Conservation (phyloP, 1,140 invertebrate genomes). For the Apis dorsata region DNA sequence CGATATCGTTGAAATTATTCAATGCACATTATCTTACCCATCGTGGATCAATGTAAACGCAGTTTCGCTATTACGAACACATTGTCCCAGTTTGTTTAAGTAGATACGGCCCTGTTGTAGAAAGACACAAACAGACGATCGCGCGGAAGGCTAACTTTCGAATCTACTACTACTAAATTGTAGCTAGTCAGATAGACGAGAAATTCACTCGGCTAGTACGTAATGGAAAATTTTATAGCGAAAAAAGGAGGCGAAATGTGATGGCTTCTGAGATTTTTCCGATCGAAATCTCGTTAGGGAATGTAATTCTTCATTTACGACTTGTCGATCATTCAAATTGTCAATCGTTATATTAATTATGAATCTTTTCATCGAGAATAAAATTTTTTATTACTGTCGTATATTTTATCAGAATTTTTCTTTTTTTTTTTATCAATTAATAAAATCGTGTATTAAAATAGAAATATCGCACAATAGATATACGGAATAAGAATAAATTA, state of each 20-base stretch:
- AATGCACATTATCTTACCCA: neutral
- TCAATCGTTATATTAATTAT: neutral
- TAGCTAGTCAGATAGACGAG: conserved; percentile 57
- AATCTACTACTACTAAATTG: conserved; percentile 69
- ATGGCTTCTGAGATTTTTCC: neutral
- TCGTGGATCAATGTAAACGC: neutral
- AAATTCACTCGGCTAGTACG: conserved; percentile 71
- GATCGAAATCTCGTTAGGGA: neutral
- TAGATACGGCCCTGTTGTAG: conserved; percentile 64
- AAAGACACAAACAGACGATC: conserved; percentile 66
- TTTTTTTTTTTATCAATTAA: no score
- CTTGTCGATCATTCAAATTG: neutral
- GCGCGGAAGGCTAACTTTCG: conserved; percentile 73
- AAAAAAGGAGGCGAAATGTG: conserved; percentile 49
- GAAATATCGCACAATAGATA: no score
- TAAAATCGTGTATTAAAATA: no score
- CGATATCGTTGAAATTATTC: conserved; percentile 24
- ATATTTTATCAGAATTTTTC: neutral
- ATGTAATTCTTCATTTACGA: neutral
- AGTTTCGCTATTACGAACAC: conserved; percentile 22
- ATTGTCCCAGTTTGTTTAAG: conserved; percentile 33
- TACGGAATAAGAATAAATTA: no score
- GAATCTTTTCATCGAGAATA: neutral
- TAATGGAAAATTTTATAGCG: conserved; percentile 68
- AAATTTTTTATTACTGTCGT: neutral